Evolutionary conservation across 2,888 invertebrate species (phyloP), one percentile per base, ranked within the genome.

Genomic region (Apotomis betuletana): DNA sequence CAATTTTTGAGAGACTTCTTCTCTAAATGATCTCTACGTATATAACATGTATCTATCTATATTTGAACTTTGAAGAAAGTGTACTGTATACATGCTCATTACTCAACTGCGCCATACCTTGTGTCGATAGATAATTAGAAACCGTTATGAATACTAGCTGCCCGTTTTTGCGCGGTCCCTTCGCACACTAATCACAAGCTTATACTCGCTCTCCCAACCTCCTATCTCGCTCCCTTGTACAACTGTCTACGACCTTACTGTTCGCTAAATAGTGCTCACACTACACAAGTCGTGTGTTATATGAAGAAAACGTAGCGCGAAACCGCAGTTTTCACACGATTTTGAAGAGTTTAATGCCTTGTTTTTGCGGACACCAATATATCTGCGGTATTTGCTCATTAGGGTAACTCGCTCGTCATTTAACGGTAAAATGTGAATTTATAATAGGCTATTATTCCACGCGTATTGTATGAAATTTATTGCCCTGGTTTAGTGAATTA

Each of bases 121-220:
- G 57, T 59, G 49, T 62, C 44, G 57, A 71, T 72, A 72, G 57
- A 67, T 72, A 72, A 72, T 72, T 72, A 72, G 58, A 62, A 58
- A 52, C 72, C 72, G 72, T 68, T 72, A 72, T 36, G 36, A 72
- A 62, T 58, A 54, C 61, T 57, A 60, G 57, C 27, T 44, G 8
- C 38, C 44, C 54, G 61, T 57, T 61, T 54, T 67, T 49, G 55
- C 67, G 61, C 70, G 67, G 41, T 62, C 71, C 71, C 62, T 58
- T 67, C 67, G 15, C 71, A 71, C 71, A 67, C 71, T 67, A 67
- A 71, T 71, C 67, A 67, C 60, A 12, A 59, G 46, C 4, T 38
- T 27, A 49, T 27, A 5, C 46, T 46, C n/a, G 3, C 36, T 57
- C 57, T 65, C 65, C 57, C 65, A 65, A 65, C 55, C 65, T 65